A percentile compares a stretch with the other conserved stretches of the same genome.
phyloP scores from a whole-genome alignment of 2,113 vertebrate genomes.

The human region DNA sequence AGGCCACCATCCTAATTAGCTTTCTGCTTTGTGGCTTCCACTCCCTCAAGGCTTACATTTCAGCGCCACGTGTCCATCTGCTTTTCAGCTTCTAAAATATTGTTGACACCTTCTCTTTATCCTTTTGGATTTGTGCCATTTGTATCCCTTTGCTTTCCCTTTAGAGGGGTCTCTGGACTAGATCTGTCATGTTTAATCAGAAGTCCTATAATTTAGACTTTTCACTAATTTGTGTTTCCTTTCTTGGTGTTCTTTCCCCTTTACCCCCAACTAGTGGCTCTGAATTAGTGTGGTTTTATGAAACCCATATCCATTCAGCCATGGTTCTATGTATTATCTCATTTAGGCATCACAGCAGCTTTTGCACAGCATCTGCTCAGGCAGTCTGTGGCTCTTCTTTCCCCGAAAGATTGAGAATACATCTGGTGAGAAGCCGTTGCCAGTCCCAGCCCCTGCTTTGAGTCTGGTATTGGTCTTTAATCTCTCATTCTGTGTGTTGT shows the following conservation, averaged over 20 bases:
- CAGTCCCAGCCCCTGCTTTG: background rate
- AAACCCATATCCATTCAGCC: background rate
- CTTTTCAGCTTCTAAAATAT: slow-evolving; percentile 40
- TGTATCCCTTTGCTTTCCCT: background rate
- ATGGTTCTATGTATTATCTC: background rate
- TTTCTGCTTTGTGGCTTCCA: background rate
- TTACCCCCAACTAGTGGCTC: background rate
- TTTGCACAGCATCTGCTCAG: background rate
- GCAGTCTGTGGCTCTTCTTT: background rate
- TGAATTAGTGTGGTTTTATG: background rate
- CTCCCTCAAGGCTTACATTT: background rate
- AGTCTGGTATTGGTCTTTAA: slow-evolving; percentile 55
- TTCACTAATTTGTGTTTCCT: background rate
- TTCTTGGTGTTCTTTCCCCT: background rate
- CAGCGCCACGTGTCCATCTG: slow-evolving; percentile 35
- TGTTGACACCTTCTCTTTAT: slow-evolving; percentile 41
- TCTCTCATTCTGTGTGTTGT: slow-evolving; percentile 60
- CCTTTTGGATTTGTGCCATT: slow-evolving; percentile 29
- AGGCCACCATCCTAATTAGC: background rate
- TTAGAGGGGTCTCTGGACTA: slow-evolving; percentile 21
- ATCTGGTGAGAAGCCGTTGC: background rate
- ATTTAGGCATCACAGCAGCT: background rate
- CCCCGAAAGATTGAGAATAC: background rate
- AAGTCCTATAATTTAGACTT: background rate
- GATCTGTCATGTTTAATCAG: slow-evolving; percentile 36